A percentile compares a stretch with the other conserved stretches of the same genome.
Conservation (phyloP, 2,113 vertebrate genomes). For the Ifrita kowaldi region DNA sequence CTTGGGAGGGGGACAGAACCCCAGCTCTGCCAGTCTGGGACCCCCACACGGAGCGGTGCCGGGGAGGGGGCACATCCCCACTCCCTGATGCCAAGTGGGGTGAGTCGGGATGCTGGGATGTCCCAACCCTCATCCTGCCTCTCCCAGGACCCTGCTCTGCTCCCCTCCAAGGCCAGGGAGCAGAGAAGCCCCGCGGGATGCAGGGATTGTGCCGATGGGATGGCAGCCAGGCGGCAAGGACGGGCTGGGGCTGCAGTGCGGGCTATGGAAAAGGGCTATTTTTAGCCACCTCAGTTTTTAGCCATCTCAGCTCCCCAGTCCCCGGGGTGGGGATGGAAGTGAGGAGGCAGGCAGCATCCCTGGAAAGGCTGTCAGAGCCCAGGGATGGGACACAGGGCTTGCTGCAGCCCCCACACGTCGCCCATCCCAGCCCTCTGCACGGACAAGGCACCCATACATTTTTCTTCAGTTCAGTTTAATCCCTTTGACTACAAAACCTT, state of each 20-base stretch:
- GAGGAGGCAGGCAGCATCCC: not conserved
- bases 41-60: rapidly evolving
- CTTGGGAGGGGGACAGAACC: not conserved
- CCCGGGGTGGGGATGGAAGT: not conserved
- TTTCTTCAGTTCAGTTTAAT: constrained; percentile 5
- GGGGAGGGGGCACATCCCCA: not conserved
- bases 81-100: too few species aligned
- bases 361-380: not conserved
- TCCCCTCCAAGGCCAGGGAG: not conserved
- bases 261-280: constrained; percentile 59
- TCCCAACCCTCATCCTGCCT: not conserved
- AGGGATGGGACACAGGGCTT: not conserved
- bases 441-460: rapidly evolving
- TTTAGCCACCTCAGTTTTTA: constrained; percentile 71
- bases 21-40: not conserved
- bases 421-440: not conserved
- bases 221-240: constrained; percentile 32
- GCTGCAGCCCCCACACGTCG: rapidly evolving
- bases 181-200: not conserved
- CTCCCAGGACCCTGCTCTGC: not conserved
- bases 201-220: constrained; percentile 60
- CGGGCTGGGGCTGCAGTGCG: constrained; percentile 58
- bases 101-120: rapidly evolving
- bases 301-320: constrained; percentile 10
- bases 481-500: not conserved